Evolutionary conservation across 1,140 invertebrate species (phyloP).

Genomic region (Oedothorax gibbosus): DNA sequence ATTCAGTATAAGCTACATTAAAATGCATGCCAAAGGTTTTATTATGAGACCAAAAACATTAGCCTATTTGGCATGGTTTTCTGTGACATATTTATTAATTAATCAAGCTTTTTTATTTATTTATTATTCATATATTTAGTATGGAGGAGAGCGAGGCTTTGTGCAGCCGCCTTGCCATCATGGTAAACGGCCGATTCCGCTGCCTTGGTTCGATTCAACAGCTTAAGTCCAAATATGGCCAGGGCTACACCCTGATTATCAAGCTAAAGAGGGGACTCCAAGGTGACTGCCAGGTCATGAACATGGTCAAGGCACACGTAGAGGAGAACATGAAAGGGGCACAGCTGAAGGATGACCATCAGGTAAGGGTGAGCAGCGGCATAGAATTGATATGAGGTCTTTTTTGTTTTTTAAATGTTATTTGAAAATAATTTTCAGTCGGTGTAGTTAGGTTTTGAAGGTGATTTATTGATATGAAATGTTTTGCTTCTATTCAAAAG

Average conservation of each 20-base stretch:
- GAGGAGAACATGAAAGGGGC: slow-evolving; percentile 15
- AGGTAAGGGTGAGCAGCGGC: slow-evolving; percentile 15
- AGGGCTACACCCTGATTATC: slow-evolving; percentile 80
- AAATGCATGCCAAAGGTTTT: no score
- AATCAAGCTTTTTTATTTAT: not conserved
- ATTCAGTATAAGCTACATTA: no score
- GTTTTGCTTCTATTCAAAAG: no score
- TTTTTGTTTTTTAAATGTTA: no score
- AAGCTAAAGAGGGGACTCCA: slow-evolving; percentile 57
- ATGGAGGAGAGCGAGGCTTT: slow-evolving; percentile 90
- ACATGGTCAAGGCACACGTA: slow-evolving; percentile 6
- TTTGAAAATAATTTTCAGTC: no score
- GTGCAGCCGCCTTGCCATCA: slow-evolving; percentile 86
- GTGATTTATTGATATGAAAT: no score
- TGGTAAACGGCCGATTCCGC: slow-evolving; percentile 85
- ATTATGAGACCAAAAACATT: no score
- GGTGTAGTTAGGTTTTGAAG: no score
- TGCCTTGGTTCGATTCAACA: slow-evolving; percentile 79
- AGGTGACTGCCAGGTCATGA: not conserved
- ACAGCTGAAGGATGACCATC: slow-evolving; percentile 53
- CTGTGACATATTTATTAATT: no score
- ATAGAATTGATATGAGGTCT: no score
- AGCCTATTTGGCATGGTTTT: no score
- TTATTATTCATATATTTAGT: slow-evolving; percentile 55
- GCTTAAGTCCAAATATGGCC: slow-evolving; percentile 80